phyloP scores from a whole-genome alignment of 2,797 vertebrate species.

The Darevskia nairensis region DNA sequence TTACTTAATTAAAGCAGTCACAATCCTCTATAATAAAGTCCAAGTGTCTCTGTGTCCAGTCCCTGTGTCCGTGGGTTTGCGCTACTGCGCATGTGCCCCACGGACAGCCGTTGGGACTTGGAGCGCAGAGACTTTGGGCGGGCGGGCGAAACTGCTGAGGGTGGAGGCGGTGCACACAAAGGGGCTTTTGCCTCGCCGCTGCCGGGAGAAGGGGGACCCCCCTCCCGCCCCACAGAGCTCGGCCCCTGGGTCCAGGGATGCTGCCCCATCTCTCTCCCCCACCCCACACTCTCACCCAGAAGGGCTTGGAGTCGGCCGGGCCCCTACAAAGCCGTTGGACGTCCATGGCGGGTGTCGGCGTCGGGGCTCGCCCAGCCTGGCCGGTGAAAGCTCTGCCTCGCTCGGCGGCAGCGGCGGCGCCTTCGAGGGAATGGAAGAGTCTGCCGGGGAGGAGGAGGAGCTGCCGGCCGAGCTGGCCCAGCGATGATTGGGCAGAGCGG shows the following conservation, averaged over 20 bases:
- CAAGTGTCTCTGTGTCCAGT: no score
- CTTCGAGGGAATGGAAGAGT: no score
- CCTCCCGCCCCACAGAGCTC: not conserved
- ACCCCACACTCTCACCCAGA: slow-evolving; percentile 79
- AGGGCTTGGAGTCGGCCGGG: slow-evolving; percentile 75
- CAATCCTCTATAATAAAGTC: no score
- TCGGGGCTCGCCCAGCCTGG: not conserved
- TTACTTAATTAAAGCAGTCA: no score
- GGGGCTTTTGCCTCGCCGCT: no score
- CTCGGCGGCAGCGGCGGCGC: not conserved
- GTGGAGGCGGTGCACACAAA: not conserved
- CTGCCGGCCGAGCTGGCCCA: not conserved
- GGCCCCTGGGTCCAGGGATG: not conserved
- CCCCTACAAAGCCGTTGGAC: slow-evolving; percentile 81
- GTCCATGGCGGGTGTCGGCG: slow-evolving; percentile 70
- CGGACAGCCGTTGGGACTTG: no score
- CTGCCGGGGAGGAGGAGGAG: not conserved
- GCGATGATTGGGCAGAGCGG: not conserved
- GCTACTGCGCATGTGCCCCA: no score
- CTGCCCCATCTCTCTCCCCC: accelerated
- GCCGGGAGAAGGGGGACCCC: not conserved
- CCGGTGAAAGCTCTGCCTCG: not conserved
- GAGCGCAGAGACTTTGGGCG: no score
- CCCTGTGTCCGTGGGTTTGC: no score
- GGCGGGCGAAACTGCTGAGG: not conserved